These are phyloP conservation scores for Amiota mariae DNA, from an alignment of 2,888 invertebrate genomes.

Conservation along the genomic window DNA sequence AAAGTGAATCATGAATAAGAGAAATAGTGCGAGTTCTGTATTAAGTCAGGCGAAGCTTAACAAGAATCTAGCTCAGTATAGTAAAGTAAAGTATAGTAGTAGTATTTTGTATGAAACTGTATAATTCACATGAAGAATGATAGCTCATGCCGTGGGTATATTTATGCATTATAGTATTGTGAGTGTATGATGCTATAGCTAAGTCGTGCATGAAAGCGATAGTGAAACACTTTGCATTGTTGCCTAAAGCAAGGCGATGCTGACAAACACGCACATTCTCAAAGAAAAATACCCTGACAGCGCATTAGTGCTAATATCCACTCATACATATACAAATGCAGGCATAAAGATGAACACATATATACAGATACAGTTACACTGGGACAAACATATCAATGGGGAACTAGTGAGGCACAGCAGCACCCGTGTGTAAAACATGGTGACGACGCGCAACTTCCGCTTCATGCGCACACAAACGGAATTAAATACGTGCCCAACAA, in stretches of 20 bases:
- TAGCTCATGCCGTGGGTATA: not conserved
- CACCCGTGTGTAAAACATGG: conserved; percentile 16
- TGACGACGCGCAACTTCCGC: conserved; percentile 30
- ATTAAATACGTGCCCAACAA: conserved; percentile 20
- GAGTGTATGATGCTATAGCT: not conserved
- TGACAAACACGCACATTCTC: not conserved
- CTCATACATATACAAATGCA: conserved; percentile 6
- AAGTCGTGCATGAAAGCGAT: conserved; percentile 50
- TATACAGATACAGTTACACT: conserved; percentile 33
- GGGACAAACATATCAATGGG: conserved; percentile 15
- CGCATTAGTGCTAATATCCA: conserved; percentile 36
- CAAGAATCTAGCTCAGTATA: too few relatives aligned
- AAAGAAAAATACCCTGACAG: conserved; percentile 20
- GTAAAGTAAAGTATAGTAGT: too few relatives aligned
- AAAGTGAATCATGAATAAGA: too few relatives aligned
- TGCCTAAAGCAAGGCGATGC: conserved; percentile 6
- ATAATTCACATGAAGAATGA: conserved; percentile 6
- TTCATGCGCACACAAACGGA: conserved; percentile 27
- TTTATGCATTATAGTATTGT: not conserved
- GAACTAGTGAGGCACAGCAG: not conserved
- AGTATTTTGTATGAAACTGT: not conserved
- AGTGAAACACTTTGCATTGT: conserved; percentile 50
- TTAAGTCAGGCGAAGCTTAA: too few relatives aligned
- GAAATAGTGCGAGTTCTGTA: too few relatives aligned
- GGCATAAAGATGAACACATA: conserved; percentile 24